Evolutionary conservation across 2,888 invertebrate genomes (phyloP).

Genomic region (Zelleria hepariella): DNA sequence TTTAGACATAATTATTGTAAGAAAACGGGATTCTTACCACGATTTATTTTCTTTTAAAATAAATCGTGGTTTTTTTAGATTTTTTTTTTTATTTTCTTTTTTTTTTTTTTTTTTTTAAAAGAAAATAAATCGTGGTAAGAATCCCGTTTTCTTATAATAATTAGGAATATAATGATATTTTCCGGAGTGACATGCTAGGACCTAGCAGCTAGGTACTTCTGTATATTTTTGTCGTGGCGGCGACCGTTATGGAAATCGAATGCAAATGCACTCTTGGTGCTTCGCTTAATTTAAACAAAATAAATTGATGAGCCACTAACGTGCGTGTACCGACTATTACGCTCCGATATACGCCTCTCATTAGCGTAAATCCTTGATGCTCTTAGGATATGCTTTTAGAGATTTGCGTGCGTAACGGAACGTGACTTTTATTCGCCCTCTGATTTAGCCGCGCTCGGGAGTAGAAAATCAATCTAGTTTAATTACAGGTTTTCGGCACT

Average conservation of each 20-base stretch:
- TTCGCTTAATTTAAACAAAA: slow-evolving; percentile 66
- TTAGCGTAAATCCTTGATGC: neutral
- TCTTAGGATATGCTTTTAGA: neutral
- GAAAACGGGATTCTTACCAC: too few relatives aligned
- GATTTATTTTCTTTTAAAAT: too few relatives aligned
- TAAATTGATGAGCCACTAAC: slow-evolving; percentile 51
- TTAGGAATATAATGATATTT: too few relatives aligned
- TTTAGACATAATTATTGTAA: too few relatives aligned
- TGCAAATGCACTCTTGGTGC: slow-evolving; percentile 61
- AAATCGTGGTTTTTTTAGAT: too few relatives aligned
- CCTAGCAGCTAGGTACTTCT: neutral
- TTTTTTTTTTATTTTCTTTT: too few relatives aligned
- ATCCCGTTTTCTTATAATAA: too few relatives aligned
- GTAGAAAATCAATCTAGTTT: neutral
- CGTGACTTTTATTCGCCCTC: neutral
- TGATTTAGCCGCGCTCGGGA: neutral
- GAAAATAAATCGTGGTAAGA: too few relatives aligned
- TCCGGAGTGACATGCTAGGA: too few relatives aligned
- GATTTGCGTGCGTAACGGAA: neutral
- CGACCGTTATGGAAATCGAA: slow-evolving; percentile 63
- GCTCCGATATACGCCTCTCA: neutral
- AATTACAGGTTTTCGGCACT: neutral
- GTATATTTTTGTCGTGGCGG: neutral
- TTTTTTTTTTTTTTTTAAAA: too few relatives aligned
- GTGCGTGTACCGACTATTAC: slow-evolving; percentile 34